Base-by-base conservation (phyloP, 2,113 vertebrate genomes). In the Brevimyrus niger region DNA sequence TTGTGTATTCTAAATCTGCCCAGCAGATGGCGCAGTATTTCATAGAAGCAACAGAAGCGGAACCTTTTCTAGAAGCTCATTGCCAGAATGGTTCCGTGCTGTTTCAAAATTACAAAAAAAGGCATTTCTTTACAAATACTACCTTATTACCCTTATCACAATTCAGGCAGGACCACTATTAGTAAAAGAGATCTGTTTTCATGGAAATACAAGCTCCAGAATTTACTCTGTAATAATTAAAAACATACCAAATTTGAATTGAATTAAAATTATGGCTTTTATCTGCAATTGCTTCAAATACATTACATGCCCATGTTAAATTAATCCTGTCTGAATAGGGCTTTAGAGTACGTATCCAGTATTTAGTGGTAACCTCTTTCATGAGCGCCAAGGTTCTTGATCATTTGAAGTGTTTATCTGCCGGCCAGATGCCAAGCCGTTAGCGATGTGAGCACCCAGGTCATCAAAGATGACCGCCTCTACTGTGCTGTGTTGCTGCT, bases 391-490 rank as follows among this genome's bases (percentile, higher is more conserved):
- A 21, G 73, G 13, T 35, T 19, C 35, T 42, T 3, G 73, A 80
- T 3, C 35, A 19, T 19, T 42, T 19, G 35, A 38, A 15, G 73
- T 35, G 7, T 55, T 35, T 73, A 0, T 13, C 35, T 65, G 55
- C 23, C 6, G 8, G 19, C 15, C 19, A 51, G 8, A 35, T 35
- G 88, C 42, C 11, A 42, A 44, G 51, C 51, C 15, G 23, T 38
- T 44, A 38, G 31, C 76, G 3, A 48, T 2, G 3, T 91, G 50
- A 58, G 42, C 65, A 38, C 89, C 90, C 55, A 92, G 3, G 69
- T 95, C 95, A 9, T 94, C 19, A 17, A 93, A 92, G 90, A 94
- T 83, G 2, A 95, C 93, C 0, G 94, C 91, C 3, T 31, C 17
- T 5, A 0, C 17, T 8, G 15, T 5, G 17, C 31, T 23, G 17